Percentiles rank a stretch among this genome's conserved stretches.
Conservation (phyloP, 2,797 vertebrate species). For the Gambusia yucatana region DNA sequence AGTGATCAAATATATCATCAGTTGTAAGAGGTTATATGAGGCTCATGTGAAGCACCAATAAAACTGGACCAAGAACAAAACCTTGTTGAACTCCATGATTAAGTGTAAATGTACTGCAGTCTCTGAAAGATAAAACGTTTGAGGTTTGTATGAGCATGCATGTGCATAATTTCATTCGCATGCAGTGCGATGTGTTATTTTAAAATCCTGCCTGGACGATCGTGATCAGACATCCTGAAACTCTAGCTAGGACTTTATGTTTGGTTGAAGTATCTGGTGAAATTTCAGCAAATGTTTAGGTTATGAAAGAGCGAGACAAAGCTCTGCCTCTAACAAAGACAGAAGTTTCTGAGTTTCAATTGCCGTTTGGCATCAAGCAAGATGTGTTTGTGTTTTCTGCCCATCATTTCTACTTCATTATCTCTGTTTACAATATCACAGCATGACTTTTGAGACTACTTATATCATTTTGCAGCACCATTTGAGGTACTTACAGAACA, state of each 20-base stretch:
- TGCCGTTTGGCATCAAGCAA: background rate
- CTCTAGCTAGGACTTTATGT: background rate
- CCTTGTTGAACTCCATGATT: background rate
- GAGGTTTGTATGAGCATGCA: background rate
- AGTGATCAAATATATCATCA: background rate
- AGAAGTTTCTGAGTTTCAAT: background rate
- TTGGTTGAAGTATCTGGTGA: background rate
- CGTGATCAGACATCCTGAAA: conserved; percentile 86
- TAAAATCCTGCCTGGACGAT: conserved; percentile 88
- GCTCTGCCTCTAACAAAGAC: background rate
- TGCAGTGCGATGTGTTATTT: conserved; percentile 88
- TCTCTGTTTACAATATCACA: conserved; percentile 17
- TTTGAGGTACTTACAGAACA: conserved; percentile 8
- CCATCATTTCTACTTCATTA: conserved; percentile 12
- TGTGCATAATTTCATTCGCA: conserved; percentile 73
- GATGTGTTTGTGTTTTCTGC: background rate
- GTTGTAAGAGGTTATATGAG: background rate
- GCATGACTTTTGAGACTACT: conserved; percentile 22
- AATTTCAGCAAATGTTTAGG: background rate
- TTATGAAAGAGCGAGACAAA: background rate
- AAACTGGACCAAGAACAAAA: background rate
- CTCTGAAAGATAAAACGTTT: conserved; percentile 17
- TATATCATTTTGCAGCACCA: conserved; percentile 16
- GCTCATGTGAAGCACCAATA: background rate
- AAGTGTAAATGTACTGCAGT: background rate